phyloP scores from a whole-genome alignment of 2,888 invertebrate genomes.

The Aromia moschata region DNA sequence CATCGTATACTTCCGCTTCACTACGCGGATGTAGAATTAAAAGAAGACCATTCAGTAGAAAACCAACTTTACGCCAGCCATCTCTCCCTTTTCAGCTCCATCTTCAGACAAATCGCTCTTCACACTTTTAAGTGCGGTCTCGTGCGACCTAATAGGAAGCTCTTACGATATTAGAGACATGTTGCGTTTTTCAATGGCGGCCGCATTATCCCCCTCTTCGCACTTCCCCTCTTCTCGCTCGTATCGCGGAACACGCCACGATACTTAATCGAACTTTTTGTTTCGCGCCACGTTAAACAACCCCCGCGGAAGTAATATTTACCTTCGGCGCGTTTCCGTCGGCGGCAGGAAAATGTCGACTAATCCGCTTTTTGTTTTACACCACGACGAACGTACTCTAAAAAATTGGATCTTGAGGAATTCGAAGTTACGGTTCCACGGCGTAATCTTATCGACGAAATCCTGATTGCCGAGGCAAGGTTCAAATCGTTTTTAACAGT shows the following conservation, averaged over 20 bases:
- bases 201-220: not conserved
- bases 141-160: conserved; percentile 12
- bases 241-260: conserved; percentile 8
- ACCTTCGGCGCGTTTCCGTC: not conserved
- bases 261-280: conserved; percentile 13
- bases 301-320: conserved; percentile 1
- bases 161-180: conserved; percentile 17
- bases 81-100: not conserved
- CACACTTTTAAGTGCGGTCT: conserved; percentile 6
- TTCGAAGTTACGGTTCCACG: no score
- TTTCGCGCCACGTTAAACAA: not conserved
- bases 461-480: no score
- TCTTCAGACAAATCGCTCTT: conserved; percentile 9
- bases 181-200: conserved; percentile 14
- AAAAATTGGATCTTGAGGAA: no score
- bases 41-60: no score
- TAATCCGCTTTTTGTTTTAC: no score
- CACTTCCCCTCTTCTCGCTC: not conserved
- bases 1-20: no score
- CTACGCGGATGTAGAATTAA: no score
- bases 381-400: no score
- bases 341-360: no score
- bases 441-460: no score
- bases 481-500: no score
- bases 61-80: not conserved